phyloP scores from a whole-genome alignment of 1,140 invertebrate species.

The Schlechtendalia chinensis region DNA sequence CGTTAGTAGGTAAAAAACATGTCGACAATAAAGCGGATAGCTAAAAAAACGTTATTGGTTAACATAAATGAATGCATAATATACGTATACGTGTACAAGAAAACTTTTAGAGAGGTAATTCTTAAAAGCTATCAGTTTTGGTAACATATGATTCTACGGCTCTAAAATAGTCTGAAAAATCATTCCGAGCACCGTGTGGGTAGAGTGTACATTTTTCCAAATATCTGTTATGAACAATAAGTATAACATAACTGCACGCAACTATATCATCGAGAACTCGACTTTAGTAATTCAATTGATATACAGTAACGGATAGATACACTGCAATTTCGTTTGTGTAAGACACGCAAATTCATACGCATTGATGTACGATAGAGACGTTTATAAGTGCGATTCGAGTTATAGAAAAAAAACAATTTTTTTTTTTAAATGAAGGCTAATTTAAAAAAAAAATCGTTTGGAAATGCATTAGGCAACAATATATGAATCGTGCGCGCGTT shows the following conservation, averaged over 20 bases:
- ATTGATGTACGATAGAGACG: too few species aligned
- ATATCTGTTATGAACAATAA: background rate
- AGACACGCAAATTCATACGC: too few species aligned
- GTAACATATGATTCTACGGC: background rate
- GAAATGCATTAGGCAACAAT: too few species aligned
- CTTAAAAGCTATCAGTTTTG: background rate
- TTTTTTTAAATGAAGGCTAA: too few species aligned
- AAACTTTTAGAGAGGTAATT: too few species aligned
- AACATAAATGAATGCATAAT: background rate
- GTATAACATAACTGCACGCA: background rate
- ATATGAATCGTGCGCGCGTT: too few species aligned
- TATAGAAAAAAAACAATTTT: too few species aligned
- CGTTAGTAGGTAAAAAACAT: background rate
- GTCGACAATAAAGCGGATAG: background rate
- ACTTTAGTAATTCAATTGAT: background rate
- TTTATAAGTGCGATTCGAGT: too few species aligned
- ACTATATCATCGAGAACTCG: background rate
- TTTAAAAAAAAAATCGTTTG: too few species aligned
- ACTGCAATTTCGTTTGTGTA: too few species aligned
- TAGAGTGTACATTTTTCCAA: background rate
- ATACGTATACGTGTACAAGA: background rate
- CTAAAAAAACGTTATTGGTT: background rate
- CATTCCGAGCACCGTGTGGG: background rate
- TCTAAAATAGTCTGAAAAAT: background rate
- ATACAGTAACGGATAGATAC: background rate